Conservation (phyloP, 2,113 vertebrate genomes). For the Pedetes capensis region DNA sequence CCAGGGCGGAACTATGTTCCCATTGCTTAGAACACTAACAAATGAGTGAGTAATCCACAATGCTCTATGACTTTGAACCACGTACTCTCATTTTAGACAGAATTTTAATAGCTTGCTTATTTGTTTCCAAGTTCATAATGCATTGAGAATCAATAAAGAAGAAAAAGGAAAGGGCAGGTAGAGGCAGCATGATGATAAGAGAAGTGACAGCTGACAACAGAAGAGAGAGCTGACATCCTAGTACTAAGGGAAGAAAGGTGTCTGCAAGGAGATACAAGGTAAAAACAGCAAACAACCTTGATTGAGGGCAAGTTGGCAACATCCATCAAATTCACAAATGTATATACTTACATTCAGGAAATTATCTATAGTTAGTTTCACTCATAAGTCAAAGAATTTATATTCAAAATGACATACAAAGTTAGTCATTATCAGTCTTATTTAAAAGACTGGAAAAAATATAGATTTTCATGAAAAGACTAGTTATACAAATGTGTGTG, state of each 20-base stretch:
- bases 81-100: background rate
- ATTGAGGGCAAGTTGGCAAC: background rate
- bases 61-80: background rate
- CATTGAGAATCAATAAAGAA: background rate
- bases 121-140: constrained; percentile 44
- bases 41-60: background rate
- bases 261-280: background rate
- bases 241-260: background rate
- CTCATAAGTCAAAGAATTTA: background rate
- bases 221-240: background rate
- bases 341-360: background rate
- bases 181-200: background rate
- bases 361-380: background rate
- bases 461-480: background rate
- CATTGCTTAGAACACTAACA: background rate
- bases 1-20: background rate
- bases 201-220: background rate
- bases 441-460: background rate
- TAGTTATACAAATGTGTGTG: background rate
- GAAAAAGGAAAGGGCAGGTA: background rate
- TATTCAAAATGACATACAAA: background rate
- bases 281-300: background rate
- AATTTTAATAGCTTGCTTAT: background rate
- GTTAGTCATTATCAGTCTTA: too few relatives aligned
- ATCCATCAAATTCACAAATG: background rate